Evolutionary conservation across 2,113 vertebrate genomes (phyloP), one percentile per base, ranked within the genome.

Genomic region (Periophthalmus modestus): DNA sequence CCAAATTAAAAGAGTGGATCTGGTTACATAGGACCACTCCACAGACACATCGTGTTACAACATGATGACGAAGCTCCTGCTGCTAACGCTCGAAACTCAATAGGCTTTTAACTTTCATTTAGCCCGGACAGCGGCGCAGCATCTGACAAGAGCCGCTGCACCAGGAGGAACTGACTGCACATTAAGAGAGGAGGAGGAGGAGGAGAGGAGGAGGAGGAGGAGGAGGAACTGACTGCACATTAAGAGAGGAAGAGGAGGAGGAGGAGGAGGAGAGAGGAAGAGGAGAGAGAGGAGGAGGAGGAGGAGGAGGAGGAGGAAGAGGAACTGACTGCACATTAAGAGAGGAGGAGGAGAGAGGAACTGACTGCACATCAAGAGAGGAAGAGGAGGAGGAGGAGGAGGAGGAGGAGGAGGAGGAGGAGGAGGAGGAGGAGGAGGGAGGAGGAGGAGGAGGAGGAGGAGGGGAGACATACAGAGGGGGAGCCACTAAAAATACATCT

Each of bases 1-100:
- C 83, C 72, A 83, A 91, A 91, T 90, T 85, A 90, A 91, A 88
- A 89, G 85, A 85, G 81, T 85, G 90, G 80, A 90, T 91, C 89
- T 33, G 72, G 76, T 91, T 91, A 81, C 90, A 85, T 68, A 61
- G 66, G 62, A 65, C 74, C 78, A 55, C 57, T 61, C 43, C 52
- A 24, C 76, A 47, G 34, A 71, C 68, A 71, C 75, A 71, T 89
- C 78, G 74, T 85, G 88, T 88, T 89, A 91, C 83, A 39, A 74
- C 71, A 74, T 78, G 69, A 82, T 79, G 86, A 74, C 77, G 80
- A 75, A 77, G 79, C 76, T 59, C 63, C 24, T 79, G 81, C 75
- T 79, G 82, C 75, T 57, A 21, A 61, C 4, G 2, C 73, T 77
- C 81, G 90, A 89, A 90, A 91, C 85, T 75, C 84, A 85, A 91